phyloP scores from a whole-genome alignment of 2,113 vertebrate genomes.

The Capreolus pygargus region DNA sequence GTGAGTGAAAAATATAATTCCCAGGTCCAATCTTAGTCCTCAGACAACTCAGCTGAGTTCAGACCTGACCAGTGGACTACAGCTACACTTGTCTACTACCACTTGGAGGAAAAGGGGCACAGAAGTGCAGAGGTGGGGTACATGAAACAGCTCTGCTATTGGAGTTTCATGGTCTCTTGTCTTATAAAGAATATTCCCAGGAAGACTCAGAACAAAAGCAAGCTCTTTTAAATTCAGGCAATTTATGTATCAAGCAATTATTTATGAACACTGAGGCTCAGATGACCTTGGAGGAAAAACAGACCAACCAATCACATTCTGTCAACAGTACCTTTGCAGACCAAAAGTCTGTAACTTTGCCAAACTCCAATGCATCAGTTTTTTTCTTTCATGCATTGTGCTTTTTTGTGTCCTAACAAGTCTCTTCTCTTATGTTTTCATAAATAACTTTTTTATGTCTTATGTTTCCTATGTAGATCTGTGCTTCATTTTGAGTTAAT shows the following conservation, averaged over 20 bases:
- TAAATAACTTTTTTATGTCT: conserved; percentile 15
- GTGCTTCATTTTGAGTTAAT: not conserved
- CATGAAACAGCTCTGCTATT: not conserved
- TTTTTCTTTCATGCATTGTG: not conserved
- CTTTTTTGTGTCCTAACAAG: not conserved
- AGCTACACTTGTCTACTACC: not conserved
- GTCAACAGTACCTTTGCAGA: not conserved
- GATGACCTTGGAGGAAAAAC: not conserved
- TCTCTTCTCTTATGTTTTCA: not conserved
- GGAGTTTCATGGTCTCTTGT: not conserved
- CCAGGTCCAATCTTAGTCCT: not conserved
- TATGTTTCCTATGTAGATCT: not conserved
- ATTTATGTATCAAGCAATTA: not conserved
- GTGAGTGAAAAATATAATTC: not conserved
- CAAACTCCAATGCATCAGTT: not conserved
- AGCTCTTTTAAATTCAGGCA: not conserved
- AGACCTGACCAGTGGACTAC: not conserved
- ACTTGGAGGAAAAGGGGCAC: not conserved
- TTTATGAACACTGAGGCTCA: not conserved
- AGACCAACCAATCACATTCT: not conserved
- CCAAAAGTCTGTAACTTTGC: not conserved
- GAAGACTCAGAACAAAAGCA: conserved; percentile 15
- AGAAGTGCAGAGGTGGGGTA: no score
- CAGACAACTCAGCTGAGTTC: not conserved
- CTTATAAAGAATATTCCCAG: not conserved